Percentiles rank a stretch among this genome's conserved stretches.
phyloP scores from a whole-genome alignment of 1,140 invertebrate species.

The Saccostrea echinata region DNA sequence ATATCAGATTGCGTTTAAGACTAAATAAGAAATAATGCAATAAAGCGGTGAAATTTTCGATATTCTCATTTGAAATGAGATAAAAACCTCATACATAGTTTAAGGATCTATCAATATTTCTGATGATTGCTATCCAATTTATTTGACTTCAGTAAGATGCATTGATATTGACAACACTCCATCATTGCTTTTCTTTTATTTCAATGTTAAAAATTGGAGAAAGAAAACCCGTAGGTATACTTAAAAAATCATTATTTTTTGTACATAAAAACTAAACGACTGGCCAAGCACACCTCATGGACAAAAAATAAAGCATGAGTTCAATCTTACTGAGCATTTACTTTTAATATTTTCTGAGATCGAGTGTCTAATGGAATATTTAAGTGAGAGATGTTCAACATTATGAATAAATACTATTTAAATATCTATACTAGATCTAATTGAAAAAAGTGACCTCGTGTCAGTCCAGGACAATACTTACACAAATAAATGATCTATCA shows the following conservation, averaged over 20 bases:
- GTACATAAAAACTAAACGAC: background rate
- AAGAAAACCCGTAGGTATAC: background rate
- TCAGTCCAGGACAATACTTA: no score
- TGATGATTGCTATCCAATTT: background rate
- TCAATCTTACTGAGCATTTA: background rate
- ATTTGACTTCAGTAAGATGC: background rate
- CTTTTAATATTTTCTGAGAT: background rate
- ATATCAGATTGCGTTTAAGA: no score
- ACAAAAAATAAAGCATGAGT: constrained; percentile 18
- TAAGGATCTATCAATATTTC: background rate
- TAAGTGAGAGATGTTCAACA: background rate
- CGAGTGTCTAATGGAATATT: background rate
- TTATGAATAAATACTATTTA: no score
- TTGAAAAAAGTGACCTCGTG: no score
- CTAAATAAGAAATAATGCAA: no score
- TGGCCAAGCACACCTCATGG: background rate
- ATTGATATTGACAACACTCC: background rate
- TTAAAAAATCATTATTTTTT: constrained; percentile 29
- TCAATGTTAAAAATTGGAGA: no score
- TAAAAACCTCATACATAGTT: background rate
- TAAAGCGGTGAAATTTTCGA: no score
- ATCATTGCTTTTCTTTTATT: background rate
- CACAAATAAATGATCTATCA: no score
- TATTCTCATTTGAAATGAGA: background rate
- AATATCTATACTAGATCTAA: no score